Evolutionary conservation across 2,888 invertebrate genomes (phyloP).

Genomic region (Morpho helenor): DNA sequence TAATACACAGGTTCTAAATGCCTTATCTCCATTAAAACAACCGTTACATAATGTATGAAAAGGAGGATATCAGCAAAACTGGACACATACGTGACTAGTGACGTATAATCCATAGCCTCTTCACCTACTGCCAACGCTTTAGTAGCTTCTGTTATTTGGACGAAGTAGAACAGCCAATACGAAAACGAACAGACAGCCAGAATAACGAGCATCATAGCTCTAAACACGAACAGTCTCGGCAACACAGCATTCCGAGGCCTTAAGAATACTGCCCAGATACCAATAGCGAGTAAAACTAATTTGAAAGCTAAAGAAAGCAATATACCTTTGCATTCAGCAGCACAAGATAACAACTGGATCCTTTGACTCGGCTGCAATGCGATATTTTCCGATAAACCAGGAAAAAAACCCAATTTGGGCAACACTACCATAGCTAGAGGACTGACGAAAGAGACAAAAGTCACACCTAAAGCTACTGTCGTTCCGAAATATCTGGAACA

Average conservation of each 20-base stretch:
- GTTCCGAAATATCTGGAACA: constrained; percentile 92
- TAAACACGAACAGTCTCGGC: constrained; percentile 94
- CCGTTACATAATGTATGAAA: constrained; percentile 96
- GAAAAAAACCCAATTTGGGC: constrained; percentile 93
- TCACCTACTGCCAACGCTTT: constrained; percentile 89
- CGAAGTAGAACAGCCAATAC: constrained; percentile 98
- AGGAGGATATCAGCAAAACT: constrained; percentile 95
- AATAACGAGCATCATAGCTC: constrained; percentile 92
- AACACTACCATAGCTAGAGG: constrained; percentile 97
- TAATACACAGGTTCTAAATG: constrained; percentile 95
- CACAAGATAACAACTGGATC: constrained; percentile 87
- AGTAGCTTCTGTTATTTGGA: constrained; percentile 91
- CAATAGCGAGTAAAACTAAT: constrained; percentile 91
- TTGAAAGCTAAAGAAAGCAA: constrained; percentile 95
- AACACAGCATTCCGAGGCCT: constrained; percentile 91
- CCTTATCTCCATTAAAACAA: constrained; percentile 94
- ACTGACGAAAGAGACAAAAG: constrained; percentile 91
- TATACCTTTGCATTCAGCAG: constrained; percentile 96
- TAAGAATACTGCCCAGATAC: constrained; percentile 95
- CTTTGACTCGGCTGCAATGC: constrained; percentile 84
- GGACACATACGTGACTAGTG: constrained; percentile 94
- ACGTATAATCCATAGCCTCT: constrained; percentile 90
- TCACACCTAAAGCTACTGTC: constrained; percentile 87
- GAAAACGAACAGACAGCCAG: constrained; percentile 95
- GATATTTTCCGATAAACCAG: constrained; percentile 84